A percentile compares a stretch with the other conserved stretches of the same genome.
phyloP scores from a whole-genome alignment of 2,797 vertebrate species.

The Melanotaenia pygmaea region DNA sequence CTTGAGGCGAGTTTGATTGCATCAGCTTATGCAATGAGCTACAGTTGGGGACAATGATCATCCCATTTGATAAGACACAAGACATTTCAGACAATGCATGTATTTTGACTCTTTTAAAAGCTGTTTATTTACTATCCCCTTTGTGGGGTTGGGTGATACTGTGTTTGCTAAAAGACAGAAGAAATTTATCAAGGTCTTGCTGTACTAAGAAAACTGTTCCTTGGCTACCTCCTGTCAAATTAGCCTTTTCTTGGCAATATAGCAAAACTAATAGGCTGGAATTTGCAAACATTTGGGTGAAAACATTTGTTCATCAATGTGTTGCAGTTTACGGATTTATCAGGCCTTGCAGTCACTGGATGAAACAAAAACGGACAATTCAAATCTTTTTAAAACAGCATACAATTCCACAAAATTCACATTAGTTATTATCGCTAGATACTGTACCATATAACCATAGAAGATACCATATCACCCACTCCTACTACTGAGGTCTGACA shows the following conservation, averaged over 20 bases:
- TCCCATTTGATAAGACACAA: conserved; percentile 32
- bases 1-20: conserved; percentile 56
- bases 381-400: conserved; percentile 14
- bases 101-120: conserved; percentile 39
- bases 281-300: conserved; percentile 15
- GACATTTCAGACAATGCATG: conserved; percentile 37
- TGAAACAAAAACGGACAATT: conserved; percentile 40
- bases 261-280: conserved; percentile 21
- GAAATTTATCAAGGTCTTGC: conserved; percentile 10
- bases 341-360: conserved; percentile 14
- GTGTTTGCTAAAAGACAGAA: conserved; percentile 1
- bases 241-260: conserved; percentile 21
- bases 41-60: conserved; percentile 31
- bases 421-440: conserved; percentile 7
- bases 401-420: conserved; percentile 19
- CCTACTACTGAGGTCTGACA: conserved; percentile 35
- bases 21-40: conserved; percentile 19
- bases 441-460: background rate
- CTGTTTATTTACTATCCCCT: conserved; percentile 32
- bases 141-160: conserved; percentile 49
- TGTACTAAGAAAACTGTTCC: conserved; percentile 15
- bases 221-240: conserved; percentile 17
- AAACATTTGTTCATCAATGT: conserved; percentile 15
- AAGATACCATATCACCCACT: conserved; percentile 36
- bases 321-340: conserved; percentile 32